Base-by-base conservation (phyloP, 2,888 invertebrate genomes). In the Pristionchus exspectatus region DNA sequence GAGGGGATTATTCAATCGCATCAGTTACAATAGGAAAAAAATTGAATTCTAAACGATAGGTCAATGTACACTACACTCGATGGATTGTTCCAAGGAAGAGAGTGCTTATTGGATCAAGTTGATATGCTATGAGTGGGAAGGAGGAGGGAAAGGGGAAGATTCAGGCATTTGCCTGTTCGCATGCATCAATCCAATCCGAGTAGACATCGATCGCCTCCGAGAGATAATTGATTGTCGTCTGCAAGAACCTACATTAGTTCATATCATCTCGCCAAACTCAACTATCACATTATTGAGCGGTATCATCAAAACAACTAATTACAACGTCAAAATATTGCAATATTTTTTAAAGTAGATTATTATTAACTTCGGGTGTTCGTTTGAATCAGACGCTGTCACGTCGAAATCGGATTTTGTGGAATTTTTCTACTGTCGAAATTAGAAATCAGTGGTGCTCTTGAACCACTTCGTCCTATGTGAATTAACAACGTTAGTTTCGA, bases 131-230 rank as follows among this genome's bases (percentile, higher is more conserved):
- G 24, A 50, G 38, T 74, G 59, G 21, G 30, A 85, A 30, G 44
- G 69, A 54, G 33, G 38, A n/a, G n/a, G 66, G 44, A 27, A 33
- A 14, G 16, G 81, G 54, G 44, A 9, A 27, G 24, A 54, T 27
- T 90, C 85, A 90, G 30, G 56, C 38, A 87, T 98, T 99, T 90
- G 98, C 98, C 94, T 96, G 97, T 96, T 99, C 99, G 96, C 99
- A 99, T 0, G 98, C 99, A 96, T 99, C 99, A 91, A 99, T 98
- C 99, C 99, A 99, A 95, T 99, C 98, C 96, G 98, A 98, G 95
- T 99, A 99, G 27, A 99, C 99, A 96, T 99, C 99, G 93, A 99
- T 97, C 12, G 99, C 97, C 95, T 99, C 99, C 16, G 98, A 98
- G 90, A 99, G 96, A 95, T 96, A 97, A 96, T 98, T 98, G 92